These are phyloP conservation scores for Oncorhynchus clarkii DNA, from an alignment of 2,113 vertebrate species.

Conservation along the genomic window DNA sequence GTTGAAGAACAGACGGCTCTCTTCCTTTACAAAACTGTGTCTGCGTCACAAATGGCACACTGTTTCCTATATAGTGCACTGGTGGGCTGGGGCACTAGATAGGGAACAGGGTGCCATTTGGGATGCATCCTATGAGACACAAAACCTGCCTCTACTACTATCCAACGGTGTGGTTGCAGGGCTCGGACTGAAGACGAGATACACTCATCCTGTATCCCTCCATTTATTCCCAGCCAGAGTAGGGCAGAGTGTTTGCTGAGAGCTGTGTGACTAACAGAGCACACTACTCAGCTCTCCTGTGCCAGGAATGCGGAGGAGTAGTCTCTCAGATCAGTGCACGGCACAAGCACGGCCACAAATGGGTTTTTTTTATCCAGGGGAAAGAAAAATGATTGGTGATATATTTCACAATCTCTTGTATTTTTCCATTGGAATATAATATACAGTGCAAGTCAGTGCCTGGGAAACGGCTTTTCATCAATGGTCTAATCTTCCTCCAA, in stretches of 20 bases:
- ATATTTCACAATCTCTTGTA: not conserved
- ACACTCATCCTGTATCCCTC: slow-evolving; percentile 48
- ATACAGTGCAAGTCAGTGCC: not conserved
- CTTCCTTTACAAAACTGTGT: slow-evolving; percentile 27
- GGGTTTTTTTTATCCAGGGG: slow-evolving; percentile 13
- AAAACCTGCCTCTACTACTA: slow-evolving; percentile 41
- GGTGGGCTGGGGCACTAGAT: no score
- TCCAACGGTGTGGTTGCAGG: slow-evolving; percentile 56
- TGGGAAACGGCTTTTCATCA: not conserved
- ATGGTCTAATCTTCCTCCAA: not conserved
- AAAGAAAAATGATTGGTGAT: not conserved
- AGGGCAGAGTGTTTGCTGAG: slow-evolving; percentile 20
- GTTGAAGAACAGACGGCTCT: slow-evolving; percentile 21
- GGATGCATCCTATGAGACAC: not conserved
- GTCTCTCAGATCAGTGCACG: slow-evolving; percentile 19
- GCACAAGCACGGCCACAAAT: slow-evolving; percentile 28
- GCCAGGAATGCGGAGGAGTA: slow-evolving; percentile 54
- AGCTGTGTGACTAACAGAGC: slow-evolving; percentile 44
- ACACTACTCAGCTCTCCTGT: slow-evolving; percentile 30
- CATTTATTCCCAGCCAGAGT: slow-evolving; percentile 46
- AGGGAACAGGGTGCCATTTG: no score
- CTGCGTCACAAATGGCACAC: not conserved
- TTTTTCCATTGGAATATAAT: not conserved
- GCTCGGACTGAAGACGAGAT: slow-evolving; percentile 39
- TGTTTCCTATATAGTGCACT: no score